These are phyloP conservation scores for Caenorhabditis angaria DNA, from an alignment of 2,888 invertebrate species.

Conservation along the genomic window DNA sequence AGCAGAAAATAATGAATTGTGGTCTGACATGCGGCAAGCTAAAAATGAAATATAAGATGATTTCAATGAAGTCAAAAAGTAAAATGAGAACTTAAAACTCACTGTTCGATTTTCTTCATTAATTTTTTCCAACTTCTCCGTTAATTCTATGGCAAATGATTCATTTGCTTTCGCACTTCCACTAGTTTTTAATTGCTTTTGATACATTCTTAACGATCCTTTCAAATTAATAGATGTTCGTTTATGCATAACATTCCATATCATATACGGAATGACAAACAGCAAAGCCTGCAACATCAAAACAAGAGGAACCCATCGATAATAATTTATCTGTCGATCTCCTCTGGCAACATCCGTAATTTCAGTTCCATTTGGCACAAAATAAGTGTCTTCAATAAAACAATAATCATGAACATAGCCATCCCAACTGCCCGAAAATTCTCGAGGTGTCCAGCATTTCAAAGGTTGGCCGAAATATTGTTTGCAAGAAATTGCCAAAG, in stretches of 20 bases:
- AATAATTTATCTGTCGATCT: slow-evolving; percentile 38
- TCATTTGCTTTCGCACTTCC: slow-evolving; percentile 21
- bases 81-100: not conserved
- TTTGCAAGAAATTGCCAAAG: slow-evolving; percentile 35
- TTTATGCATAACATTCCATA: slow-evolving; percentile 39
- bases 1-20: slow-evolving; percentile 36
- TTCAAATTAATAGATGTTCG: slow-evolving; percentile 31
- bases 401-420: slow-evolving; percentile 41
- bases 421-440: slow-evolving; percentile 43
- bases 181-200: slow-evolving; percentile 18
- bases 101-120: slow-evolving; percentile 7
- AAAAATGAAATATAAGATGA: slow-evolving; percentile 5
- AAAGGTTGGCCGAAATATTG: slow-evolving; percentile 40
- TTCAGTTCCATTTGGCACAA: slow-evolving; percentile 36
- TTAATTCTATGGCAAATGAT: slow-evolving; percentile 24
- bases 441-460: slow-evolving; percentile 41
- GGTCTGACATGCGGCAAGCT: slow-evolving; percentile 23
- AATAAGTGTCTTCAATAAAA: slow-evolving; percentile 43
- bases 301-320: slow-evolving; percentile 41
- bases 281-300: slow-evolving; percentile 22
- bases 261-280: slow-evolving; percentile 31
- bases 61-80: not conserved
- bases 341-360: slow-evolving; percentile 31
- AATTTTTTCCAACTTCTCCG: slow-evolving; percentile 17
- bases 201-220: slow-evolving; percentile 21